Evolutionary conservation across 2,113 vertebrate genomes (phyloP).

Genomic region (Steatornis caripensis): DNA sequence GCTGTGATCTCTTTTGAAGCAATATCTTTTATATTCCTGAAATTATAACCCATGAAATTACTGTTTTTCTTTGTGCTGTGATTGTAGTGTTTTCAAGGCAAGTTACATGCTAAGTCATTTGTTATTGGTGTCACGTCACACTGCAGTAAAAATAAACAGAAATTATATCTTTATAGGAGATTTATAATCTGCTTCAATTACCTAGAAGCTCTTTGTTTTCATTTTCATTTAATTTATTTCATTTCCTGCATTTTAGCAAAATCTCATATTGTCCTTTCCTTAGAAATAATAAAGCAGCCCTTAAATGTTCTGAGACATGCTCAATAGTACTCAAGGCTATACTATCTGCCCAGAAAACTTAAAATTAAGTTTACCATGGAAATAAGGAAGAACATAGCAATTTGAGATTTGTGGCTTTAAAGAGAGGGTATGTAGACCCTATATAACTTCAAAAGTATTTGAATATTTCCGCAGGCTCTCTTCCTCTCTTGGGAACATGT

Average conservation of each 20-base stretch:
- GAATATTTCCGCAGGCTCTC: neutral
- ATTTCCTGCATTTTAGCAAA: neutral
- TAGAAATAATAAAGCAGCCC: neutral
- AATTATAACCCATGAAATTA: neutral
- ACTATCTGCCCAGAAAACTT: neutral
- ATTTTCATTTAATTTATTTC: neutral
- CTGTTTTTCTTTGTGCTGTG: neutral
- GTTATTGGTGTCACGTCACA: neutral
- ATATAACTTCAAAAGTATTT: constrained; percentile 6
- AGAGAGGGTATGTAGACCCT: neutral
- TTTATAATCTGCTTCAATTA: neutral
- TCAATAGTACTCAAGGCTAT: neutral
- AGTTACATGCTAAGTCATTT: neutral
- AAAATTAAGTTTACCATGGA: neutral
- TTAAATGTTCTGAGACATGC: neutral
- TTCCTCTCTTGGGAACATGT: neutral
- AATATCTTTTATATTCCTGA: neutral
- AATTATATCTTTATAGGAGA: neutral
- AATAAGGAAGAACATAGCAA: neutral
- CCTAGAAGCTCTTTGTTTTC: neutral
- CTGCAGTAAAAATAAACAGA: neutral
- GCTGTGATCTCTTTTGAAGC: neutral
- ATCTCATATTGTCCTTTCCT: neutral
- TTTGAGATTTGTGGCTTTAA: neutral
- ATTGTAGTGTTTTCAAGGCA: neutral